phyloP scores from a whole-genome alignment of 2,797 vertebrate species.

The Eremophila alpestris region DNA sequence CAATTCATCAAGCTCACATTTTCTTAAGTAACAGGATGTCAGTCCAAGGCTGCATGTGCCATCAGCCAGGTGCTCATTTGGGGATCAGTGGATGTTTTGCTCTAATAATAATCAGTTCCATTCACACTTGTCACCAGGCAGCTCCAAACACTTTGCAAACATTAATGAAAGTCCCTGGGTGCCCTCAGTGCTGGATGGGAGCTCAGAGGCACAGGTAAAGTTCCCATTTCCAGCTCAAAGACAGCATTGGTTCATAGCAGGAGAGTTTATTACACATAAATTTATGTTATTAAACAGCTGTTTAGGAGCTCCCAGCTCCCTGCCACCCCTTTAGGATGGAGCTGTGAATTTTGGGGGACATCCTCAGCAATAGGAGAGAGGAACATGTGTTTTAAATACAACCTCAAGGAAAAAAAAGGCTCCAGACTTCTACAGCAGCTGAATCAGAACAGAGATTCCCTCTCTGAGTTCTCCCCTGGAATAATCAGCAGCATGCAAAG shows the following conservation, averaged over 20 bases:
- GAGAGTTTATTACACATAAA: neutral
- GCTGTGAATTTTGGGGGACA: neutral
- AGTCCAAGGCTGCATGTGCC: neutral
- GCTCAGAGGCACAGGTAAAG: neutral
- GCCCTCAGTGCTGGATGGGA: neutral
- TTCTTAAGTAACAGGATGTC: slow-evolving; percentile 44
- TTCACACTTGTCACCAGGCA: slow-evolving; percentile 35
- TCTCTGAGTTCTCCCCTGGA: neutral
- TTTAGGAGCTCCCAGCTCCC: neutral
- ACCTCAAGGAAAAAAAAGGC: neutral
- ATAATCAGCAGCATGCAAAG: slow-evolving; percentile 33
- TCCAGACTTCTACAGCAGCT: neutral
- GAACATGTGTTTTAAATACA: neutral
- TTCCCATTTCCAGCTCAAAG: neutral
- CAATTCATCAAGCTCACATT: slow-evolving; percentile 27
- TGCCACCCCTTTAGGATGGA: neutral
- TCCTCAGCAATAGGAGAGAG: neutral
- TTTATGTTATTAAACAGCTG: neutral
- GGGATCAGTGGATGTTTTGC: slow-evolving; percentile 22
- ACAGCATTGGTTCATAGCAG: neutral
- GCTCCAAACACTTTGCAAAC: slow-evolving; percentile 39
- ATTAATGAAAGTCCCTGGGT: slow-evolving; percentile 28
- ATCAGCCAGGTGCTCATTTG: slow-evolving; percentile 59
- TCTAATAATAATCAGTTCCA: slow-evolving; percentile 23
- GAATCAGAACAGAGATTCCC: neutral